phyloP scores from a whole-genome alignment of 2,113 vertebrate species.

The Oplegnathus fasciatus region DNA sequence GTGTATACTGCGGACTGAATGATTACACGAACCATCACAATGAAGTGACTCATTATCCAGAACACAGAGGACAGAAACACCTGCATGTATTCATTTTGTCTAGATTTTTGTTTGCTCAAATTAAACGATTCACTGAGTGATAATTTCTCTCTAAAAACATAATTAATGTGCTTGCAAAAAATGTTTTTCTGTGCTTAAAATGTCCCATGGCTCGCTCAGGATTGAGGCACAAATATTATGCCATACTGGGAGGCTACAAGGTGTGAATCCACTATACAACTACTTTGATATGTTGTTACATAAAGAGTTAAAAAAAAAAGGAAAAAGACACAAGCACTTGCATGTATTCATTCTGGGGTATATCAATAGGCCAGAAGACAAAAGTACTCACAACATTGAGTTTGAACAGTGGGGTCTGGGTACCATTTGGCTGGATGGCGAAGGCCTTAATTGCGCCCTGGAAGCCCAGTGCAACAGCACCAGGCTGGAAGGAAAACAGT shows the following conservation, averaged over 20 bases:
- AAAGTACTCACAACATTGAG: slow-evolving; percentile 67
- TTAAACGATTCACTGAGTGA: background rate
- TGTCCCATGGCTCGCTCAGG: background rate
- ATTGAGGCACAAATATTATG: background rate
- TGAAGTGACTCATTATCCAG: background rate
- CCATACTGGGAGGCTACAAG: background rate
- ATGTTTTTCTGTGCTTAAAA: background rate
- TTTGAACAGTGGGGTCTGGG: slow-evolving; percentile 64
- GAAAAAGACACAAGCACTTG: background rate
- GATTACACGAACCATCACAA: no score
- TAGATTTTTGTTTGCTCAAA: background rate
- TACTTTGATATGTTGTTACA: background rate
- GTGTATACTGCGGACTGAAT: no score
- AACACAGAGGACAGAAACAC: background rate
- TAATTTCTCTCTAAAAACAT: background rate
- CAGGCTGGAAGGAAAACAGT: slow-evolving; percentile 71
- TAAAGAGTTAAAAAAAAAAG: background rate
- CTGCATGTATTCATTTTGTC: background rate
- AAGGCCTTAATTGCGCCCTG: slow-evolving; percentile 55
- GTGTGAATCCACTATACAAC: background rate
- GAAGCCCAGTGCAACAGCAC: slow-evolving; percentile 22
- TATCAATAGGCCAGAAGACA: background rate
- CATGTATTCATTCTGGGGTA: background rate
- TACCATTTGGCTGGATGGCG: slow-evolving; percentile 65
- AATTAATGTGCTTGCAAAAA: no score